Percentiles rank a stretch among this genome's conserved stretches.
Evolutionary conservation across 2,888 invertebrate species (phyloP).

Genomic region (Melinopterus prodromus): DNA sequence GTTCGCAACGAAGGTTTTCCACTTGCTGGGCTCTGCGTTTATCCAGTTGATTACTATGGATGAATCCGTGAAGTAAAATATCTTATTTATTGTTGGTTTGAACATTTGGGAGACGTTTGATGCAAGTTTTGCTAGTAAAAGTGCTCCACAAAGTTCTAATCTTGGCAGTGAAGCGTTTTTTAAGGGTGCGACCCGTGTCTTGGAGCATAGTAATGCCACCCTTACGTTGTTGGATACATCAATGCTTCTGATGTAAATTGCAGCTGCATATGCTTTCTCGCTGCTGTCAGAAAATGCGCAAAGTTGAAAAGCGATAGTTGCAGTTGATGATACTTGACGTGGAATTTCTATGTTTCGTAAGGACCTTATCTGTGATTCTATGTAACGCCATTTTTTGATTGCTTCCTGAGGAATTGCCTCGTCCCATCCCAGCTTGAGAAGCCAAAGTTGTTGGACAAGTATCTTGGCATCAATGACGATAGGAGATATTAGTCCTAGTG

Average conservation of each 20-base stretch:
- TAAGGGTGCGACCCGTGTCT: constrained; percentile 15
- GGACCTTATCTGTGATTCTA: background rate
- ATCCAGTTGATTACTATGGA: constrained; percentile 19
- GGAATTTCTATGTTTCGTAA: background rate
- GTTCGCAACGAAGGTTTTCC: constrained; percentile 29
- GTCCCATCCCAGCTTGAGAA: constrained; percentile 15
- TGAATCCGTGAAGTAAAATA: constrained; percentile 12
- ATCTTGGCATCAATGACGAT: background rate
- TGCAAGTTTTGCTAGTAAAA: constrained; percentile 12
- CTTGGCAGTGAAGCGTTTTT: constrained; percentile 12
- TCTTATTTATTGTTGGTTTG: background rate
- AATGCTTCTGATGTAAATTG: constrained; percentile 11
- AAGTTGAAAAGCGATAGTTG: no score
- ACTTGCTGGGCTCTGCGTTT: background rate
- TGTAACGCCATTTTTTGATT: background rate
- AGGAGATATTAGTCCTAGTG: constrained; percentile 8
- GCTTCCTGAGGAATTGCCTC: constrained; percentile 6
- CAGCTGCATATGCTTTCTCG: constrained; percentile 22
- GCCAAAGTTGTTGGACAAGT: constrained; percentile 10
- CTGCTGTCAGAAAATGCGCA: constrained; percentile 30
- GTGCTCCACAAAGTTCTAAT: constrained; percentile 16
- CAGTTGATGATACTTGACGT: constrained; percentile 7
- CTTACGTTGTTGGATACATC: constrained; percentile 11
- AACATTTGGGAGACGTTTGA: constrained; percentile 7
- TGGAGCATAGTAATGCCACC: constrained; percentile 25